Percentiles rank a stretch among this genome's conserved stretches.
Conservation (phyloP, 35 echinoderm and acorn worm genomes). For the Heliocidaris tuberculata region DNA sequence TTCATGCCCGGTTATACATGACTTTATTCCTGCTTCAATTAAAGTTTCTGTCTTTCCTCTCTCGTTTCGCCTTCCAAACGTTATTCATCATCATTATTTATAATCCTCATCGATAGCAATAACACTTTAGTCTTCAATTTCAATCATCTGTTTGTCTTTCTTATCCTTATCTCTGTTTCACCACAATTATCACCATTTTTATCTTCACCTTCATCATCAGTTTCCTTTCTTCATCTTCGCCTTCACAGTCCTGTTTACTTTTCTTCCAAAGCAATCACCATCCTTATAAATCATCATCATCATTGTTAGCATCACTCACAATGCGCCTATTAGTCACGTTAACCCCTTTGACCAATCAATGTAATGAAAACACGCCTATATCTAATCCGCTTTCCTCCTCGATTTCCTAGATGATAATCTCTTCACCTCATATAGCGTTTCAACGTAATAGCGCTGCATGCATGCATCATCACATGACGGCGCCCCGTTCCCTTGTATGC, state of each 20-base stretch:
- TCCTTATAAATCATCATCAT: constrained; percentile 12
- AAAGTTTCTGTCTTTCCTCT: no score
- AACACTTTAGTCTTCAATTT: not conserved
- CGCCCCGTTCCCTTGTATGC: not conserved
- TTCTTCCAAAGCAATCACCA: not conserved
- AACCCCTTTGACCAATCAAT: constrained; percentile 2
- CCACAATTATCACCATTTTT: not conserved
- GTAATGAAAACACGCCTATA: not conserved
- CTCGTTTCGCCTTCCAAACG: no score
- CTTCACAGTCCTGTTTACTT: not conserved
- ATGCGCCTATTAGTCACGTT: not conserved
- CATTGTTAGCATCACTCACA: not conserved
- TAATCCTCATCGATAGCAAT: no score
- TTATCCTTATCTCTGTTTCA: not conserved
- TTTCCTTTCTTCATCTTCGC: not conserved
- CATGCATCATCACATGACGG: not conserved
- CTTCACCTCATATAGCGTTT: not conserved
- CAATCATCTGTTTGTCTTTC: not conserved
- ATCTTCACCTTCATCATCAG: not conserved
- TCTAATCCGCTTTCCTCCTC: not conserved
- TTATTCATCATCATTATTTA: no score
- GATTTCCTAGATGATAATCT: not conserved
- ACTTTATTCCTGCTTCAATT: no score
- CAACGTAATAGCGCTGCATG: not conserved
- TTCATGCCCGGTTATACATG: no score